Evolutionary conservation across 2,797 vertebrate genomes (phyloP), one percentile per base, ranked within the genome.

Genomic region (Sparidentex hasta): DNA sequence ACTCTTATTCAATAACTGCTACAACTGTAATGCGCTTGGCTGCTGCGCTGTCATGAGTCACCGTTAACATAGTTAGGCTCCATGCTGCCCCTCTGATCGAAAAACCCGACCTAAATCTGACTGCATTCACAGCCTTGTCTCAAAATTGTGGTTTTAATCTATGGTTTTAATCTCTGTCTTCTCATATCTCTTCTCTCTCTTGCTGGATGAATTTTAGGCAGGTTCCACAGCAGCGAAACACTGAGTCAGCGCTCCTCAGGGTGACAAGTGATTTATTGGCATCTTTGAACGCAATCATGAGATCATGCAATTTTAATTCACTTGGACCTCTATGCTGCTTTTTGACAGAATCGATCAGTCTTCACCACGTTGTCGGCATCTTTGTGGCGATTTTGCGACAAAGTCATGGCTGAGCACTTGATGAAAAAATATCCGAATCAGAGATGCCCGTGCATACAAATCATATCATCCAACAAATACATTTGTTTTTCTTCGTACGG

Each of bases 191-290:
- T 51, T 25, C n/a, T 70, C 6, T 7, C 7, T 73, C 74, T 67
- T 77, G 65, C 18, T 69, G 38, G 50, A 59, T 46, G 56, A 21
- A 82, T 76, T 71, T 76, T 41, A 57, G 43, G 69, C 46, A 78
- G 46, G 46, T 63, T 73, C 74, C 66, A 79, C 47, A 77, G 52
- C 55, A 72, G 46, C 6, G 5, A 41, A 41, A 58, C 75, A 59
- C 25, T 74, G 58, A 78, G 61, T 86, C 74, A 86, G 62, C 55
- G 67, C 68, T 76, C 80, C 71, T 59, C 71, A 7, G 80, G 44
- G 64, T 86, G 82, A 77, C 68, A 75, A 59, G 74, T 76, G 9
- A 81, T 77, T 76, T 78, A 82, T 52, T 70, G 44, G 50, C 44
- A n/a, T 74, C 56, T 87, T 82, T 65, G 25, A 58, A 75, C 41